phyloP scores from a whole-genome alignment of 2,113 vertebrate genomes.

The Tichodroma muraria region DNA sequence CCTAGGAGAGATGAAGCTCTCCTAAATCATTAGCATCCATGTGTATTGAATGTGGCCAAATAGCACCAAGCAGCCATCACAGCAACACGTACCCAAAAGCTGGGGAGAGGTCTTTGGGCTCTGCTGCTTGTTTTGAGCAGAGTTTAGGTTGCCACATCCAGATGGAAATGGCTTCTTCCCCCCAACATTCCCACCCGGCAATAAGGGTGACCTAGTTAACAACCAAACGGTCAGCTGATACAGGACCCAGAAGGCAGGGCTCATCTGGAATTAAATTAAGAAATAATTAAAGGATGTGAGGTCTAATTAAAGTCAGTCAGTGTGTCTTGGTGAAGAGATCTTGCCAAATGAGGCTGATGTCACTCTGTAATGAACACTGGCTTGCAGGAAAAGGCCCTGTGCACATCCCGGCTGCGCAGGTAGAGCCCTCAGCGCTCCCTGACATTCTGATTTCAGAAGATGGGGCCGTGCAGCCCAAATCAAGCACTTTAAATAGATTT shows the following conservation, averaged over 20 bases:
- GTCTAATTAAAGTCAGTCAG: background rate
- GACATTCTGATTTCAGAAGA: background rate
- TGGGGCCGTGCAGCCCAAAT: background rate
- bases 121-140: background rate
- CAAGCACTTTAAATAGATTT: background rate
- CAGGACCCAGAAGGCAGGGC: background rate
- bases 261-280: conserved; percentile 19
- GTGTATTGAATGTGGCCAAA: background rate
- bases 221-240: background rate
- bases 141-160: background rate
- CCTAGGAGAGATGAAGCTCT: background rate
- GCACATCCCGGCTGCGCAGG: accelerated
- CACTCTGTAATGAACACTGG: background rate
- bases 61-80: background rate
- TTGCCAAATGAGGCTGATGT: background rate
- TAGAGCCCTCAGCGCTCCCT: background rate
- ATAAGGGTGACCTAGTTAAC: background rate
- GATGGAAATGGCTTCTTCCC: background rate
- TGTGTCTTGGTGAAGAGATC: background rate
- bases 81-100: background rate
- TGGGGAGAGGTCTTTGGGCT: background rate
- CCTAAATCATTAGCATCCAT: background rate
- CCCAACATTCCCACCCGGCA: background rate
- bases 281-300: conserved; percentile 35
- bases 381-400: background rate